These are phyloP conservation scores for Philaethria dido DNA, from an alignment of 2,888 invertebrate genomes.

Conservation along the genomic window DNA sequence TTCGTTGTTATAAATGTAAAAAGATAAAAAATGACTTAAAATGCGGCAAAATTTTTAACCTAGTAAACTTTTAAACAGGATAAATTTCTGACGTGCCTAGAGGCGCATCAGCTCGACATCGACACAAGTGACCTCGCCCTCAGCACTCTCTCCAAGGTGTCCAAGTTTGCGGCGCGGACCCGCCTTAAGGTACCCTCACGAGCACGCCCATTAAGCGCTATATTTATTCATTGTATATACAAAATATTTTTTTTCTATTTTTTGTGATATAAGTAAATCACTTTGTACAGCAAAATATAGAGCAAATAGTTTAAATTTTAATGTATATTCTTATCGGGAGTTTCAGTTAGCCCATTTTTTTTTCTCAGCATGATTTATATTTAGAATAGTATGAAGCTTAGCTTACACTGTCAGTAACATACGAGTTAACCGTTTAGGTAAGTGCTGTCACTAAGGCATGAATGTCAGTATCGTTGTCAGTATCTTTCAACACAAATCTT, in stretches of 20 bases:
- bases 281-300: background rate
- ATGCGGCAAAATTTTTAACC: background rate
- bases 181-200: slow-evolving; percentile 87
- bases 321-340: background rate
- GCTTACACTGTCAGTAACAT: slow-evolving; percentile 57
- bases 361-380: slow-evolving; percentile 54
- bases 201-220: background rate
- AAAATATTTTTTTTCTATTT: background rate
- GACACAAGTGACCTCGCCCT: slow-evolving; percentile 94
- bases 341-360: background rate
- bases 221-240: background rate
- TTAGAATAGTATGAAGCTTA: slow-evolving; percentile 56
- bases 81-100: slow-evolving; percentile 90
- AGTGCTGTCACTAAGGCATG: slow-evolving; percentile 73
- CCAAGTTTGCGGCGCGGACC: slow-evolving; percentile 93
- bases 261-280: background rate
- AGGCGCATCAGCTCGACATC: slow-evolving; percentile 93
- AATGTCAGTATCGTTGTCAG: slow-evolving; percentile 47
- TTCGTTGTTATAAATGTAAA: no score
- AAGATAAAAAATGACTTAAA: no score
- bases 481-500: slow-evolving; percentile 7
- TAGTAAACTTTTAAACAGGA: slow-evolving; percentile 81
- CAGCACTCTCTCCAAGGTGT: slow-evolving; percentile 95
- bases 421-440: slow-evolving; percentile 50
- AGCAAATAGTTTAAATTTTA: background rate